A percentile compares a stretch with the other conserved stretches of the same genome.
Evolutionary conservation across 2,797 vertebrate genomes (phyloP).

Genomic region (Acipenser transmontanus): DNA sequence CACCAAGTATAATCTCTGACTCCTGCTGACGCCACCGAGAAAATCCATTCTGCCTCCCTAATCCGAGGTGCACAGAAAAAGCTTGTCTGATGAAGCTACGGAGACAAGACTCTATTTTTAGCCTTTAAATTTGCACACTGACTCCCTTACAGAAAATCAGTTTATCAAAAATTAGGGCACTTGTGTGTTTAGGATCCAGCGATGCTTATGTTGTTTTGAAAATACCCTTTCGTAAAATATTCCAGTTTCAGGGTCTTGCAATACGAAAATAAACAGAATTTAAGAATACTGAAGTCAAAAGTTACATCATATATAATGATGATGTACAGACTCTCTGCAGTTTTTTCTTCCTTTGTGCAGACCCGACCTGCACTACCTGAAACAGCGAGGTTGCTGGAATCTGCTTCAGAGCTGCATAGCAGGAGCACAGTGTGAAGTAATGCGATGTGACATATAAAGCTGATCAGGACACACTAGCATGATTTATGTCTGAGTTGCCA

Average conservation of each 20-base stretch:
- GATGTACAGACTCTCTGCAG: too few species aligned
- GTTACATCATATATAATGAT: too few species aligned
- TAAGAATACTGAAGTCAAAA: too few species aligned
- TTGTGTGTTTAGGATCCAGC: too few species aligned
- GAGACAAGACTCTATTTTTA: conserved; percentile 64
- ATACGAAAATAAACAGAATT: too few species aligned
- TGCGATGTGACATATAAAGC: conserved; percentile 4
- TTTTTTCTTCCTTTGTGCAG: too few species aligned
- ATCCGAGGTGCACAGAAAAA: conserved; percentile 54
- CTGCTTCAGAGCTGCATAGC: not conserved
- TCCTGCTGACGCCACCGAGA: conserved; percentile 60
- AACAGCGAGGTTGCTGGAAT: too few species aligned
- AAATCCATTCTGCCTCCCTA: conserved; percentile 61
- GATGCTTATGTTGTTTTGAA: too few species aligned
- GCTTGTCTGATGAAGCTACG: conserved; percentile 56
- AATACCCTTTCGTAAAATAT: too few species aligned
- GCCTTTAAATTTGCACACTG: conserved; percentile 49
- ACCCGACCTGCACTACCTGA: too few species aligned
- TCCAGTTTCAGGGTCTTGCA: too few species aligned
- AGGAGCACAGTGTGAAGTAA: not conserved
- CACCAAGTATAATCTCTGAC: conserved; percentile 54
- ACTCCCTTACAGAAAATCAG: conserved; percentile 29
- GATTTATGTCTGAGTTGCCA: not conserved
- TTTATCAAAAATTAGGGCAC: conserved; percentile 35
- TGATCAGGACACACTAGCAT: not conserved